Conservation (phyloP, 2,797 vertebrate species). For the Alectoris magna region DNA sequence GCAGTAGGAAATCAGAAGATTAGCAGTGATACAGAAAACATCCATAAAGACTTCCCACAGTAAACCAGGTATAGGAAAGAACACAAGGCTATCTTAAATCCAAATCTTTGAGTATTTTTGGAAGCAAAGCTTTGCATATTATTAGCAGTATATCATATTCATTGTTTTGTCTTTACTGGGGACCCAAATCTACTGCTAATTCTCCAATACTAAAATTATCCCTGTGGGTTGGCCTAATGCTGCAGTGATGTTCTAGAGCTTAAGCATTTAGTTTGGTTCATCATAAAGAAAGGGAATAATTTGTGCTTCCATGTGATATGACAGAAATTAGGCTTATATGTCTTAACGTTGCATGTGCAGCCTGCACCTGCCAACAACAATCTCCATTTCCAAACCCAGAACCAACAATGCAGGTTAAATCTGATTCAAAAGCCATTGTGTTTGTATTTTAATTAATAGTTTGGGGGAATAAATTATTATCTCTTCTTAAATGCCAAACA, state of each 20-base stretch:
- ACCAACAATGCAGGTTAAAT: conserved; percentile 26
- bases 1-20: neutral
- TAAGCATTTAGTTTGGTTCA: neutral
- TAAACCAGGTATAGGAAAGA: neutral
- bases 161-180: neutral
- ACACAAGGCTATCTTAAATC: neutral
- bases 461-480: conserved; percentile 8
- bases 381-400: conserved; percentile 55
- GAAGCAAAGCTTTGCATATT: neutral
- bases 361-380: conserved; percentile 52
- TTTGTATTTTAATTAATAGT: conserved; percentile 37
- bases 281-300: conserved; percentile 35
- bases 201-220: conserved; percentile 21
- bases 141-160: neutral
- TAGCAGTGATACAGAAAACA: neutral
- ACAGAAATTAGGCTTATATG: conserved; percentile 48
- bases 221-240: neutral
- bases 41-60: neutral
- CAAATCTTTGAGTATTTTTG: neutral
- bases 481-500: neutral
- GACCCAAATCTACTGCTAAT: neutral
- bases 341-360: conserved; percentile 29
- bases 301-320: conserved; percentile 18
- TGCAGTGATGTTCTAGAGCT: neutral
- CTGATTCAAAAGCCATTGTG: conserved; percentile 13